phyloP scores from a whole-genome alignment of 2,797 vertebrate genomes.

The Cuculus canorus region DNA sequence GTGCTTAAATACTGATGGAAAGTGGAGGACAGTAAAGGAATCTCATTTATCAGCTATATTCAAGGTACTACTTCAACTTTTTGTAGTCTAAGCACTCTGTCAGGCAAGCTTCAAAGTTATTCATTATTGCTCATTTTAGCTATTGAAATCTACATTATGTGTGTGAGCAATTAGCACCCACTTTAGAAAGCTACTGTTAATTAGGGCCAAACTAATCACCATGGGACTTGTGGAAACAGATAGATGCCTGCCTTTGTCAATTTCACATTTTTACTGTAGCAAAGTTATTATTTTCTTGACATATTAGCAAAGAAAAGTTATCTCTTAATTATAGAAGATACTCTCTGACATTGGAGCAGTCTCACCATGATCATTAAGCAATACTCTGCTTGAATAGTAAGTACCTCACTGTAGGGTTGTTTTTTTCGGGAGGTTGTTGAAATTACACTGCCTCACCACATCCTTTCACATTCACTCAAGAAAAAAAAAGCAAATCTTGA shows the following conservation, averaged over 20 bases:
- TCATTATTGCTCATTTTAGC: slow-evolving; percentile 76
- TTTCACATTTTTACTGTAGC: slow-evolving; percentile 68
- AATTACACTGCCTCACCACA: background rate
- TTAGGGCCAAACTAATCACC: slow-evolving; percentile 75
- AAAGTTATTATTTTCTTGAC: slow-evolving; percentile 77
- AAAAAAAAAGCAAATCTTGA: slow-evolving; percentile 9
- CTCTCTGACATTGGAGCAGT: slow-evolving; percentile 10
- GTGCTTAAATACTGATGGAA: slow-evolving; percentile 66
- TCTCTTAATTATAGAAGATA: slow-evolving; percentile 68
- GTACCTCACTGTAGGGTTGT: background rate
- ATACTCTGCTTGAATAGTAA: background rate
- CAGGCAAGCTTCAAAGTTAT: slow-evolving; percentile 73
- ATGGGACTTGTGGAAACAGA: slow-evolving; percentile 71
- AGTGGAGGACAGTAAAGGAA: slow-evolving; percentile 53
- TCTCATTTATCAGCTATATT: slow-evolving; percentile 71
- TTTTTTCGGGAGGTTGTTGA: background rate
- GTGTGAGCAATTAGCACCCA: slow-evolving; percentile 79
- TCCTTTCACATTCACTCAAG: background rate
- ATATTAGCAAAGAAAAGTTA: slow-evolving; percentile 64
- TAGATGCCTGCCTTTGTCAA: slow-evolving; percentile 68
- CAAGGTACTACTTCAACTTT: slow-evolving; percentile 74
- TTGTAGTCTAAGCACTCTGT: slow-evolving; percentile 75
- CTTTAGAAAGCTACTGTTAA: slow-evolving; percentile 76
- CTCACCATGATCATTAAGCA: background rate
- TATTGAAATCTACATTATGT: slow-evolving; percentile 68